phyloP scores from a whole-genome alignment of 1,140 invertebrate species.

The Eurytemora carolleeae region DNA sequence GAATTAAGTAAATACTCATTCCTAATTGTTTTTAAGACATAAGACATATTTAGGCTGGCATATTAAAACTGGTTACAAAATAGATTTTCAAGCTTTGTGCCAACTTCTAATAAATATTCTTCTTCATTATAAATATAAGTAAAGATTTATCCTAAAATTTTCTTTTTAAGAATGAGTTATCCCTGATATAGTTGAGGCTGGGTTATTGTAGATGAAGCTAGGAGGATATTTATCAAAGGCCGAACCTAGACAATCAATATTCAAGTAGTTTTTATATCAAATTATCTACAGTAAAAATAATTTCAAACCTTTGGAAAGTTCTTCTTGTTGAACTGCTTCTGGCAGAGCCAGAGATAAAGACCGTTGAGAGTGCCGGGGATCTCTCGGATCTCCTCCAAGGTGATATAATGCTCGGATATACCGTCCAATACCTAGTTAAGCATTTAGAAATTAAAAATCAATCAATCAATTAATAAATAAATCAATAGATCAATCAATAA shows the following conservation, averaged over 20 bases:
- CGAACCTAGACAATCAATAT: neutral
- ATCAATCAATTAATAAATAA: no score
- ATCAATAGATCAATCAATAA: no score
- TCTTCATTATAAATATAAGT: no score
- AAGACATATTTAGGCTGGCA: no score
- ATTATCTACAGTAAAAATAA: neutral
- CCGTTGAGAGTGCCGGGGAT: conserved; percentile 89
- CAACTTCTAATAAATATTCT: no score
- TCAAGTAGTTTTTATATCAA: neutral
- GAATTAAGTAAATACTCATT: no score
- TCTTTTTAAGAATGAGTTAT: no score
- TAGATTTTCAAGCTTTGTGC: no score
- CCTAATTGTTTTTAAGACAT: no score
- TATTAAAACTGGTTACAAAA: no score
- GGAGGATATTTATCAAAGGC: conserved; percentile 63
- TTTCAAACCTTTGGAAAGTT: conserved; percentile 58
- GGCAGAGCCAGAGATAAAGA: conserved; percentile 81
- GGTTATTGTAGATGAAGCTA: conserved; percentile 32
- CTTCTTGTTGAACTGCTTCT: conserved; percentile 67
- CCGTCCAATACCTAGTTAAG: conserved; percentile 53
- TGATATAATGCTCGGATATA: conserved; percentile 76
- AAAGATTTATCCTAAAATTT: no score
- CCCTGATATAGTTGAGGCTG: neutral
- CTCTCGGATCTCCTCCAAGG: conserved; percentile 56
- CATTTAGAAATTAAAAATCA: no score